These are phyloP conservation scores for Butastur rufipennis DNA, from an alignment of 2,113 vertebrate species.

Conservation along the genomic window DNA sequence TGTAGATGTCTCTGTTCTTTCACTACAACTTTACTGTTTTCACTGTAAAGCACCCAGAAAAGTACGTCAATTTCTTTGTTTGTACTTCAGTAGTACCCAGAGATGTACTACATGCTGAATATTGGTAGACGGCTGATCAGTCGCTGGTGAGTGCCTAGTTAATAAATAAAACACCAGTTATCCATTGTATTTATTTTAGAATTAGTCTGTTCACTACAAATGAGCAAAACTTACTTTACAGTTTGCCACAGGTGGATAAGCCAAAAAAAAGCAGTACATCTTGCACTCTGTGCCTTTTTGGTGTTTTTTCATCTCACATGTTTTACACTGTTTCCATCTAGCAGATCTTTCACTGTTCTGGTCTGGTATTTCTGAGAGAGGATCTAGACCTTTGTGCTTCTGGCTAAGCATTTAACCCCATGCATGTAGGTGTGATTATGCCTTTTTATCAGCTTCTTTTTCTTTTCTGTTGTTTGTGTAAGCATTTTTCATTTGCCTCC, in stretches of 20 bases:
- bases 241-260: not conserved
- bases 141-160: not conserved
- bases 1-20: not conserved
- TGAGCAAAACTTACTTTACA: not conserved
- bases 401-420: not conserved
- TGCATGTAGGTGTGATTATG: not conserved
- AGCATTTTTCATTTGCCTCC: not conserved
- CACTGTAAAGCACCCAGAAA: not conserved
- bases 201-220: not conserved
- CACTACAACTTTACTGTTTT: not conserved
- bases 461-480: not conserved
- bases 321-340: not conserved
- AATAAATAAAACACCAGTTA: not conserved
- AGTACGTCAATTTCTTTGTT: accelerated
- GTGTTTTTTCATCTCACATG: not conserved
- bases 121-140: not conserved
- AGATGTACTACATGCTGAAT: not conserved
- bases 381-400: not conserved
- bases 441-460: not conserved
- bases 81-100: not conserved
- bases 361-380: not conserved
- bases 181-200: not conserved
- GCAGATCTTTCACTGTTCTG: not conserved
- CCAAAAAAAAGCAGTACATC: not conserved
- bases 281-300: not conserved